Base-by-base conservation (phyloP, 2,888 invertebrate species). In the Diabrotica balteata region DNA sequence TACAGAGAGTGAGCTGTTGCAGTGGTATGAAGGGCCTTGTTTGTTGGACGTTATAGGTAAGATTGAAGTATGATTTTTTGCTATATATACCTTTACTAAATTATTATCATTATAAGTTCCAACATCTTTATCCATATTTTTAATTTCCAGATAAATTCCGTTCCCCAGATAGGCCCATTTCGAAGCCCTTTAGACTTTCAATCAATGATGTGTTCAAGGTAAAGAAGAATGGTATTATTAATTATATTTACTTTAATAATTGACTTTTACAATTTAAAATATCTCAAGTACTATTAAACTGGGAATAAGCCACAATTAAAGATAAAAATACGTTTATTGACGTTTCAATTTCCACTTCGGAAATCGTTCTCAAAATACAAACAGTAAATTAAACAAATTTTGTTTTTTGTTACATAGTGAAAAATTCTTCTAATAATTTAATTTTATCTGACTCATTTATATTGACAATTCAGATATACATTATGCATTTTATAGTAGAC, bases 191-290 rank as follows among this genome's bases (percentile, higher is more conserved):
- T 67, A 88, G 99, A 32, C 88, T 97, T 85, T 93, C 95, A n/a
- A 89, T 99, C 0, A 93, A 93, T 81, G 99, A 99, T 86, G 92
- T 98, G 71, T 97, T 92, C 83, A 98, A 98, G 86, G 94, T 95
- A 22, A 72, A 60, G 55, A 57, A 65, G 44, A 11, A 10, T 46
- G 22, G n/a, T 9, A 10, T 7, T 9, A 49, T 49, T 59, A 11
- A 45, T 58, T 4, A 52, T 45, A 22, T 50, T 17, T 6, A 54
- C 8, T 46, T n/a, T n/a, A n/a, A n/a, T n/a, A n/a, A n/a, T n/a
- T n/a, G n/a, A n/a, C n/a, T n/a, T n/a, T n/a, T n/a, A n/a, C n/a
- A n/a, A n/a, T n/a, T n/a, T n/a, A n/a, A n/a, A n/a, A n/a, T n/a
- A n/a, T n/a, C n/a, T n/a, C n/a, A n/a, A n/a, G n/a, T n/a, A n/a